phyloP scores from a whole-genome alignment of 2,888 invertebrate genomes.

The Antheraea yamamai region DNA sequence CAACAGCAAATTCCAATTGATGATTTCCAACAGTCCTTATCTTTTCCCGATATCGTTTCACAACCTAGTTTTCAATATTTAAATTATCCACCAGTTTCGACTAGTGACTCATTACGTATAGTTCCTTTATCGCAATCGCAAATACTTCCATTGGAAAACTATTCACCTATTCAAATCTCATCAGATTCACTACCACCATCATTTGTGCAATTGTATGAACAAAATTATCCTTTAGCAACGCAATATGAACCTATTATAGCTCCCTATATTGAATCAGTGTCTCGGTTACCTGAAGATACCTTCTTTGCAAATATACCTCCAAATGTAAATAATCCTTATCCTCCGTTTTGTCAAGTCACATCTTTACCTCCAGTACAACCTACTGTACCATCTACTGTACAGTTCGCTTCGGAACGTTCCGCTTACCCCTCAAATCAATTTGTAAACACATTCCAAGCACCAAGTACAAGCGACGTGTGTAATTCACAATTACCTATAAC shows the following conservation, averaged over 20 bases:
- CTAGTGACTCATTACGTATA: neutral
- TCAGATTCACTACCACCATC: neutral
- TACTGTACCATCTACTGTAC: constrained; percentile 9
- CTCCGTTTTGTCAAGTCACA: constrained; percentile 14
- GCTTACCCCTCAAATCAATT: constrained; percentile 10
- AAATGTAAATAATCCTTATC: neutral
- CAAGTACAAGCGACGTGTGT: neutral
- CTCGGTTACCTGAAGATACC: constrained; percentile 7
- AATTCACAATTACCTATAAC: constrained; percentile 39
- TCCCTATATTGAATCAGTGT: neutral
- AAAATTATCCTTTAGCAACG: neutral
- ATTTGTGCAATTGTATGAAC: neutral
- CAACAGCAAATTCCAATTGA: constrained; percentile 1
- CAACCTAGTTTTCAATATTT: constrained; percentile 1
- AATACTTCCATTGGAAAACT: constrained; percentile 4
- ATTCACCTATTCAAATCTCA: neutral
- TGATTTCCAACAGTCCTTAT: neutral
- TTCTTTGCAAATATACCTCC: neutral
- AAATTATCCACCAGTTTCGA: neutral
- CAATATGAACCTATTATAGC: constrained; percentile 1
- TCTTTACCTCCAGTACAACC: constrained; percentile 18
- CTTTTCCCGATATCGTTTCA: neutral
- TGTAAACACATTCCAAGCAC: neutral
- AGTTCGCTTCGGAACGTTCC: constrained; percentile 11
- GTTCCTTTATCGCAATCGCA: constrained; percentile 8